phyloP scores from a whole-genome alignment of 2,113 vertebrate species.

The Notiomystis cincta region DNA sequence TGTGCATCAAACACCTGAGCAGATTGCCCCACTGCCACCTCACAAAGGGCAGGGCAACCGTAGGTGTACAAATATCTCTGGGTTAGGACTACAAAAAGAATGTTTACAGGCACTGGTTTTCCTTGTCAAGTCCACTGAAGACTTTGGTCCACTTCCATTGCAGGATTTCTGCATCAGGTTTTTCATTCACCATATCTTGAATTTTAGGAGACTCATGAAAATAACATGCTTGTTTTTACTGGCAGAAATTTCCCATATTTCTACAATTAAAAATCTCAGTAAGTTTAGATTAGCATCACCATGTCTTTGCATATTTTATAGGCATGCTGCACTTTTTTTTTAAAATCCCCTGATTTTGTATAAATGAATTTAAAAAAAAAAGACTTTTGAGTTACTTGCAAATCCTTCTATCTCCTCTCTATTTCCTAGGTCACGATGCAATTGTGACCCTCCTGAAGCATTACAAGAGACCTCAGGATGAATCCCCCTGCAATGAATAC shows the following conservation, averaged over 20 bases:
- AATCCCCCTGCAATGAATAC: constrained; percentile 91
- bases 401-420: background rate
- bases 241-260: background rate
- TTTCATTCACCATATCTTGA: background rate
- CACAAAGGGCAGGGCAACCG: no score
- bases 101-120: background rate
- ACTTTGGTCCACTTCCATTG: background rate
- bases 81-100: background rate
- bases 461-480: constrained; percentile 90
- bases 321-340: background rate
- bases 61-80: rapidly evolving
- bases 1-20: background rate
- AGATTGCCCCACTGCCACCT: background rate
- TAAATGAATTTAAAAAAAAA: background rate
- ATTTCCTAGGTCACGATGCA: constrained; percentile 83
- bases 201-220: background rate
- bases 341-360: background rate
- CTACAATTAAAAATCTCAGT: background rate
- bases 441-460: constrained; percentile 94
- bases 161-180: background rate
- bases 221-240: background rate
- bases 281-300: background rate
- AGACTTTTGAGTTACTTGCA: background rate
- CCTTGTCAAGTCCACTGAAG: background rate
- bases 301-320: background rate